Evolutionary conservation across 1,140 invertebrate species (phyloP).

Genomic region (Cydia splendana): DNA sequence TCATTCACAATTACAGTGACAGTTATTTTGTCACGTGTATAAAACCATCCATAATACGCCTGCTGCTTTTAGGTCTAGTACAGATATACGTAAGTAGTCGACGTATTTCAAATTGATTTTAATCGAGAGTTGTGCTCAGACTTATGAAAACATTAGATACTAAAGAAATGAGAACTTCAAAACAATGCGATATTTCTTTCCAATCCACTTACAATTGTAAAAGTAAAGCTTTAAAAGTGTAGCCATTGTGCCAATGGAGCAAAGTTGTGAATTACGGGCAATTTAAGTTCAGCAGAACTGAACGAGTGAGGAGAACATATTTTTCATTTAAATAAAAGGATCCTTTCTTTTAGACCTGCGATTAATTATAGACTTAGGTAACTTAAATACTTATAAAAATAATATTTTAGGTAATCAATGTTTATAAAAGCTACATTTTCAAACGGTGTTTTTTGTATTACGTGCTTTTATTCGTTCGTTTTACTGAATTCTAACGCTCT

Average conservation of each 20-base stretch:
- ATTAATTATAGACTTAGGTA: background rate
- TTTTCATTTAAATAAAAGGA: background rate
- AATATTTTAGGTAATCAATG: background rate
- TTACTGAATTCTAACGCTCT: too few species aligned
- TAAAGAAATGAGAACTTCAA: background rate
- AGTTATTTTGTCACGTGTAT: too few species aligned
- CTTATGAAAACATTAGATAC: background rate
- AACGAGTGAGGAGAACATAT: background rate
- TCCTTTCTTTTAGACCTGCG: background rate
- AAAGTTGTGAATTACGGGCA: conserved; percentile 1
- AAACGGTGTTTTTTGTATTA: too few species aligned
- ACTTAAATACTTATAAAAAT: background rate
- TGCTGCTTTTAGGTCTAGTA: too few species aligned
- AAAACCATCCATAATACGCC: too few species aligned
- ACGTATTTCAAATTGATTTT: background rate
- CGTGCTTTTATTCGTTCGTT: too few species aligned
- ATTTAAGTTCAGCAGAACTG: background rate
- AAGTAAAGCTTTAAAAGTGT: background rate
- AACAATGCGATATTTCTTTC: background rate
- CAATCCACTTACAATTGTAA: background rate
- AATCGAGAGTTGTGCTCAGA: background rate
- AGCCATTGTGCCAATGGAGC: background rate
- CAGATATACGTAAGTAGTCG: too few species aligned
- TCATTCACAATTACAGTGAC: too few species aligned
- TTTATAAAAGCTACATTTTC: background rate